Evolutionary conservation across 1,140 invertebrate species (phyloP).

Genomic region (Reticulitermes speratus): DNA sequence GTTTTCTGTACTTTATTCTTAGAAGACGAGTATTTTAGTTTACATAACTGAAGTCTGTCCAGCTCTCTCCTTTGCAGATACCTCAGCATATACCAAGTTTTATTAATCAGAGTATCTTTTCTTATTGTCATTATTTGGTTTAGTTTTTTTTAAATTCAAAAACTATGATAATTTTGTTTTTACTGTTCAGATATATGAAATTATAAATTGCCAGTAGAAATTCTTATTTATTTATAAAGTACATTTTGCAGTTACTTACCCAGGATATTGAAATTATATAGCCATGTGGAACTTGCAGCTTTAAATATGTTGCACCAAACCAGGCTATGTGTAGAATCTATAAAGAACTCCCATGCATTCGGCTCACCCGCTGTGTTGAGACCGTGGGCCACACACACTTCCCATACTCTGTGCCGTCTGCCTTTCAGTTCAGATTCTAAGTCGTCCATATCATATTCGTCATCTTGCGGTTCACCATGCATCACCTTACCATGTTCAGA

Average conservation of each 20-base stretch:
- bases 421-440: conserved; percentile 27
- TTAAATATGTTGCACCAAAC: conserved; percentile 47
- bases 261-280: conserved; percentile 42
- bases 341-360: conserved; percentile 42
- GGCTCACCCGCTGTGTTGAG: conserved; percentile 35
- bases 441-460: not conserved
- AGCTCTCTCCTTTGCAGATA: no score
- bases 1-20: no score
- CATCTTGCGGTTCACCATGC: not conserved
- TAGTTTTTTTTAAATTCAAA: no score
- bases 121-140: no score
- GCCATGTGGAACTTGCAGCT: conserved; percentile 44
- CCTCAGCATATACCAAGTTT: no score
- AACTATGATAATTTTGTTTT: no score
- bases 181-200: no score
- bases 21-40: no score
- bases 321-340: conserved; percentile 37
- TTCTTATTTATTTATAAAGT: not conserved
- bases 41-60: no score
- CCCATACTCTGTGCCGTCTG: conserved; percentile 23
- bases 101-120: no score
- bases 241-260: conserved; percentile 28
- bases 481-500: not conserved
- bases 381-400: conserved; percentile 25
- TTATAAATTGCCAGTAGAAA: no score